Conservation (phyloP, 2,888 invertebrate genomes). For the Omphaloscelis lunosa region DNA sequence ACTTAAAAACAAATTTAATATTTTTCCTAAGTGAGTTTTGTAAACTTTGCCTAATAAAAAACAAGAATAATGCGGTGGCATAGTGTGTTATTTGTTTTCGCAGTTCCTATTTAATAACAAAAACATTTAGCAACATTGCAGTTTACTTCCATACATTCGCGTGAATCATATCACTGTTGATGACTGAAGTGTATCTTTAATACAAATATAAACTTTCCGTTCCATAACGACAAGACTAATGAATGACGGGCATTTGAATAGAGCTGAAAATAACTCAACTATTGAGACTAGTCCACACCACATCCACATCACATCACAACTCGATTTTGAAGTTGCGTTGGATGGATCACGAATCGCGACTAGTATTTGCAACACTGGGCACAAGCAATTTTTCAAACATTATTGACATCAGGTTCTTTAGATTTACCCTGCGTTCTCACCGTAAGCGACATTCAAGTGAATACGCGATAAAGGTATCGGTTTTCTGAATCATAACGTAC, state of each 20-base stretch:
- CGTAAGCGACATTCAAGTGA: not conserved
- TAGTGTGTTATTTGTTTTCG: not conserved
- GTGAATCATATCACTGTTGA: conserved; percentile 4
- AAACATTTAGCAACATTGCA: not conserved
- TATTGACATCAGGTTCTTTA: not conserved
- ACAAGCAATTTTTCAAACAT: not conserved
- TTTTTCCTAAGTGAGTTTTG: not conserved
- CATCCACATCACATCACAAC: not conserved
- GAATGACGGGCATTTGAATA: not conserved
- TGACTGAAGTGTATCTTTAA: not conserved
- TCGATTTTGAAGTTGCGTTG: not conserved
- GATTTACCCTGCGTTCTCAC: not conserved
- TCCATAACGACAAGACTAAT: not conserved
- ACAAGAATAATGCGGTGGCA: not conserved
- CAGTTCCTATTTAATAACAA: conserved; percentile 14
- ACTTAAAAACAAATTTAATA: not conserved
- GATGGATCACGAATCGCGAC: not conserved
- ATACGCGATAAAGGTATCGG: not conserved
- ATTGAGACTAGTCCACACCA: not conserved
- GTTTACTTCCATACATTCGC: not conserved
- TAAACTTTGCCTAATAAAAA: not conserved
- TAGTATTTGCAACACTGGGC: not conserved
- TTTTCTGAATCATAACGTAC: not conserved
- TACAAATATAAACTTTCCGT: conserved; percentile 4
- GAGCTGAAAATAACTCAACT: too few species aligned